Percentiles rank a stretch among this genome's conserved stretches.
phyloP scores from a whole-genome alignment of 2,888 invertebrate genomes.

The Agriopis aurantiaria region DNA sequence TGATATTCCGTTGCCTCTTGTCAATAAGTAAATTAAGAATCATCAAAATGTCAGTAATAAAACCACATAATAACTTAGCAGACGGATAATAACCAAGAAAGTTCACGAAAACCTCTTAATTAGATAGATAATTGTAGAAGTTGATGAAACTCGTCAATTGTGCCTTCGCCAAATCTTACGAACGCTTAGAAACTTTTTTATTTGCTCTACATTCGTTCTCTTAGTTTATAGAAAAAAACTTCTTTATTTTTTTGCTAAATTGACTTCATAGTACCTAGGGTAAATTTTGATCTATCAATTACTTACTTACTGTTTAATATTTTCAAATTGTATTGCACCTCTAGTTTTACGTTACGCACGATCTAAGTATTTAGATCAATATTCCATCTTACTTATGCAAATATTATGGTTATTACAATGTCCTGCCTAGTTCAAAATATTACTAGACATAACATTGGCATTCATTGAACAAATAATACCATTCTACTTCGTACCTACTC shows the following conservation, averaged over 20 bases:
- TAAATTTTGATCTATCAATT: neutral
- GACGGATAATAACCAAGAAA: conserved; percentile 44
- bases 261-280: neutral
- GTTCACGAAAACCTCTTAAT: conserved; percentile 55
- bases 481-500: no score
- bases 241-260: neutral
- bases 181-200: conserved; percentile 18
- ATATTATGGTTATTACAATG: conserved; percentile 12
- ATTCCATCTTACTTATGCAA: neutral
- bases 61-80: conserved; percentile 15
- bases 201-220: neutral
- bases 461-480: conserved; percentile 24
- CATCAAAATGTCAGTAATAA: neutral
- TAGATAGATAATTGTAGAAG: conserved; percentile 58
- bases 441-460: conserved; percentile 1
- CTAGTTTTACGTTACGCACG: neutral
- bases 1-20: neutral
- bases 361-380: conserved; percentile 10
- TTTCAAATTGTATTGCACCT: neutral
- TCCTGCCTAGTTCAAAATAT: conserved; percentile 17
- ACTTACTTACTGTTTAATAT: neutral
- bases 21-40: neutral
- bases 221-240: neutral
- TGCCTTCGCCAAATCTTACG: conserved; percentile 49
- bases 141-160: conserved; percentile 51